A percentile compares a stretch with the other conserved stretches of the same genome.
Evolutionary conservation across 2,888 invertebrate genomes (phyloP).

Genomic region (Fragum whitleyi): DNA sequence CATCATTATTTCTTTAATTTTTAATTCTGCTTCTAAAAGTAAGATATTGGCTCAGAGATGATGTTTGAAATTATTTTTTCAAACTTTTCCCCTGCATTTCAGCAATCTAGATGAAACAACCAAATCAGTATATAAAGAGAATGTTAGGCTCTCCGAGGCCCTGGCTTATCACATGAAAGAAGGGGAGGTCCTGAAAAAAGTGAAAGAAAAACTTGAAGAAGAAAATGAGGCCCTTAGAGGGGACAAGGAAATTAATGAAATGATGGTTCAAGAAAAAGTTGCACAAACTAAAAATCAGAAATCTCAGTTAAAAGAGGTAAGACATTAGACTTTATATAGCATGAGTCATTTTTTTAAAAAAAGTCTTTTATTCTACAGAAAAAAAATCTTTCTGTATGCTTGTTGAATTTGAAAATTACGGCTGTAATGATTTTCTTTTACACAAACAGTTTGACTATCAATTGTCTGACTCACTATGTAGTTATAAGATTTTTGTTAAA

Average conservation of each 20-base stretch:
- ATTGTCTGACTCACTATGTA: no score
- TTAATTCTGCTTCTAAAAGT: no score
- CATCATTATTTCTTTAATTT: no score
- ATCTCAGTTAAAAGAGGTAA: conserved; percentile 80
- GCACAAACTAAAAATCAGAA: conserved; percentile 80
- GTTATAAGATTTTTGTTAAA: no score
- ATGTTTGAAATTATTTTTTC: no score
- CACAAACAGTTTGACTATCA: no score
- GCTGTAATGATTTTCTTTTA: no score
- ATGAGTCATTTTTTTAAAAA: neutral
- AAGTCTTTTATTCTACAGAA: no score
- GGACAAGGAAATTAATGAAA: conserved; percentile 82
- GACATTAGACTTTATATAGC: conserved; percentile 20
- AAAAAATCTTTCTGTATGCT: no score
- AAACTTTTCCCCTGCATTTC: no score
- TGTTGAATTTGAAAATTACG: no score
- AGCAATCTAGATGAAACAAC: conserved; percentile 85
- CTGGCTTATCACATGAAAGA: conserved; percentile 83
- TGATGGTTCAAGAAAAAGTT: conserved; percentile 83
- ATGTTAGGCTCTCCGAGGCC: conserved; percentile 83
- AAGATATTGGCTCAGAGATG: no score
- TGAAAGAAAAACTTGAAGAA: conserved; percentile 73
- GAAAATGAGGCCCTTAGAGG: conserved; percentile 79
- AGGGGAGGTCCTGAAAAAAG: conserved; percentile 80
- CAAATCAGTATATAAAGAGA: conserved; percentile 85